phyloP scores from a whole-genome alignment of 2,888 invertebrate genomes.

The Blera fallax region DNA sequence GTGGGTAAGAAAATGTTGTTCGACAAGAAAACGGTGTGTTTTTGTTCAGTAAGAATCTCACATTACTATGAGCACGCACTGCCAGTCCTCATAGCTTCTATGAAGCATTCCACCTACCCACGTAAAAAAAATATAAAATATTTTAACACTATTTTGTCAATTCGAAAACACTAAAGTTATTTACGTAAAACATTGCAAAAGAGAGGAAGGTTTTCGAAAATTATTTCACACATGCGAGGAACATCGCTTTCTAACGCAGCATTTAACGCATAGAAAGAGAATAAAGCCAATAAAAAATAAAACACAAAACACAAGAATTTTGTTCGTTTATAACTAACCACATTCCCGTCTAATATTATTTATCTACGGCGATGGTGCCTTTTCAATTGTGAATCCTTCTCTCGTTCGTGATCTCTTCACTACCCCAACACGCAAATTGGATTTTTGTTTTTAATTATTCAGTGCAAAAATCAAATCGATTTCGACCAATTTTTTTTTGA shows the following conservation, averaged over 20 bases:
- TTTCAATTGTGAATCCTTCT: slow-evolving; percentile 86
- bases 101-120: too few species aligned
- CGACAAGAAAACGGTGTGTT: too few species aligned
- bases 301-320: slow-evolving; percentile 18
- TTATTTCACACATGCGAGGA: slow-evolving; percentile 36
- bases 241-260: not conserved
- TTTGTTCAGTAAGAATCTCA: too few species aligned
- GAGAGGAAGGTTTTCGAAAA: not conserved
- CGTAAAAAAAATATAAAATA: too few species aligned
- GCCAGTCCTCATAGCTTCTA: too few species aligned
- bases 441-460: slow-evolving; percentile 25
- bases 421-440: slow-evolving; percentile 77
- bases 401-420: slow-evolving; percentile 91
- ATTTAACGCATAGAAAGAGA: slow-evolving; percentile 22
- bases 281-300: slow-evolving; percentile 30
- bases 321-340: slow-evolving; percentile 75
- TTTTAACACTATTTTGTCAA: too few species aligned
- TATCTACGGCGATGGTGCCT: slow-evolving; percentile 83
- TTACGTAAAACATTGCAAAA: not conserved
- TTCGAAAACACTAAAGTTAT: not conserved
- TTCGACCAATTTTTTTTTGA: slow-evolving; percentile 42
- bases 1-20: too few species aligned
- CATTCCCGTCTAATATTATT: slow-evolving; percentile 70
- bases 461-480: slow-evolving; percentile 46
- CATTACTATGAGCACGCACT: too few species aligned